phyloP scores from a whole-genome alignment of 2,888 invertebrate species.

The Zelleria hepariella region DNA sequence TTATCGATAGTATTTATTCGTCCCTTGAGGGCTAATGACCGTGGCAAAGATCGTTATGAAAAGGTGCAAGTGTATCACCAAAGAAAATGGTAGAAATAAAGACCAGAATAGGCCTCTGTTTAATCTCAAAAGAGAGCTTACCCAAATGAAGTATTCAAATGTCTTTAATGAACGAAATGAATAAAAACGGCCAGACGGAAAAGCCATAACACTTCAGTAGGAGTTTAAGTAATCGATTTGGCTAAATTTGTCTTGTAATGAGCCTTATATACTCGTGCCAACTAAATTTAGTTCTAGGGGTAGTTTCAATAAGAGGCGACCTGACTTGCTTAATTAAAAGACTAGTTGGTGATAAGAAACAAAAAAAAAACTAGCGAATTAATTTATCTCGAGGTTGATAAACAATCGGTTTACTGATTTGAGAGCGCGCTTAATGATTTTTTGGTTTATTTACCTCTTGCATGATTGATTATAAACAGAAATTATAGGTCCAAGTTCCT shows the following conservation, averaged over 20 bases:
- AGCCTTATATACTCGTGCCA: neutral
- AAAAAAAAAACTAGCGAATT: too few species aligned
- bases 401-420: neutral
- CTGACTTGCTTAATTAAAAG: too few species aligned
- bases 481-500: constrained; percentile 29
- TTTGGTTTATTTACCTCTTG: neutral
- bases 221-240: neutral
- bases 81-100: neutral
- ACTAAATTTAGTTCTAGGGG: neutral
- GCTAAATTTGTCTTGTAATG: neutral
- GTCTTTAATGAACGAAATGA: neutral
- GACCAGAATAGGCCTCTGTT: neutral
- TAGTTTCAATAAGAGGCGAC: too few species aligned
- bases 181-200: neutral
- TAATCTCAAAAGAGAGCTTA: neutral
- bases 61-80: neutral
- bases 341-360: too few species aligned
- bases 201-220: neutral
- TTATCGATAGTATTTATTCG: neutral
- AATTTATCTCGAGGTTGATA: neutral
- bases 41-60: neutral
- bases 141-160: neutral
- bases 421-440: neutral
- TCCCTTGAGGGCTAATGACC: neutral
- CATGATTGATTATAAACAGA: neutral